Evolutionary conservation across 2,113 vertebrate species (phyloP).

Genomic region (Pedetes capensis): DNA sequence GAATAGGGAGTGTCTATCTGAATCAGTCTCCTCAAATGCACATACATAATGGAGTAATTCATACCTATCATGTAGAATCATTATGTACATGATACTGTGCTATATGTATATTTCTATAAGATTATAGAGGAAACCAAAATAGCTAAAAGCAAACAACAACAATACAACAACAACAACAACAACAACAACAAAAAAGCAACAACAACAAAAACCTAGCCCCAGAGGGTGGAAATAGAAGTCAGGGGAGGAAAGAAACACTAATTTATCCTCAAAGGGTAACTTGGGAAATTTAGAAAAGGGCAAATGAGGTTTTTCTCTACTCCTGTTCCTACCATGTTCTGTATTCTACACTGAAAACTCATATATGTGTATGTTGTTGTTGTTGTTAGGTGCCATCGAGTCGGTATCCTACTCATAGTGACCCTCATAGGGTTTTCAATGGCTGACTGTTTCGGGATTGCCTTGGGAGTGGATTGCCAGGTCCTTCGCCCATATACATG

Average conservation of each 20-base stretch:
- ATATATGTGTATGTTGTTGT: not conserved
- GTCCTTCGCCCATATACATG: too few species aligned
- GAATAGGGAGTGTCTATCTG: not conserved
- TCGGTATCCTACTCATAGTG: too few species aligned
- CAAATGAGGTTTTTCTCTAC: not conserved
- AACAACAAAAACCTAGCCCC: not conserved
- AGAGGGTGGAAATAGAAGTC: not conserved
- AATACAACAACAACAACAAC: not conserved
- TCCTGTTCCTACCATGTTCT: not conserved
- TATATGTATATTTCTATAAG: not conserved
- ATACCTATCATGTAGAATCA: accelerated
- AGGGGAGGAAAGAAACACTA: not conserved
- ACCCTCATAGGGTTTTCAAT: too few species aligned
- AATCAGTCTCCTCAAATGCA: not conserved
- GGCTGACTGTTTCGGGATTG: too few species aligned
- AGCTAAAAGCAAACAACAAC: not conserved
- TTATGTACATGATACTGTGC: not conserved
- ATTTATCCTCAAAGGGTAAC: too few species aligned
- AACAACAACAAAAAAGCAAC: not conserved
- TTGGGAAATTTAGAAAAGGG: not conserved
- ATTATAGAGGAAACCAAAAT: not conserved
- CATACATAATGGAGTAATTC: accelerated
- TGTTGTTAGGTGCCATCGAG: too few species aligned
- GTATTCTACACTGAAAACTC: not conserved
- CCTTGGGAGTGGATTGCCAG: too few species aligned